Base-by-base conservation (phyloP, 2,797 vertebrate genomes). In the Cynopterus sphinx region DNA sequence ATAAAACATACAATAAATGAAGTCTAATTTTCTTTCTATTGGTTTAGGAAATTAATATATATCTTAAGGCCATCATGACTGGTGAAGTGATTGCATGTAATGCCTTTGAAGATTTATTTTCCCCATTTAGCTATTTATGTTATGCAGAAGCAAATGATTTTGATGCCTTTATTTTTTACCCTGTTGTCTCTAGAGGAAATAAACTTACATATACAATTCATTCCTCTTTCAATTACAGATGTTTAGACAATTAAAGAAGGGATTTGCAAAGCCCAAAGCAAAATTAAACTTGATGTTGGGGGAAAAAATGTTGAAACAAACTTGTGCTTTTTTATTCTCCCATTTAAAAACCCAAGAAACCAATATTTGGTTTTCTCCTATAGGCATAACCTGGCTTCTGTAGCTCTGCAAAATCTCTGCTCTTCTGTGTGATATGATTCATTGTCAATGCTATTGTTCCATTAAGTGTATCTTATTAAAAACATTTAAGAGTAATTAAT, bases 161-260 rank as follows among this genome's bases (percentile, higher is more conserved):
- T 87, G 53, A 41, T 91, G 17, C 3, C 68, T 70, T 91, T 43
- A 70, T 82, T 59, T 63, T 67, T 26, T 41, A 11, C 68, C 82
- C 63, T 93, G 90, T 91, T 73, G 9, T 90, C 79, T 91, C 77
- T 94, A 10, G 86, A 91, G 86, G 57, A 96, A 94, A 77, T 96
- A 90, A 79, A 93, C 28, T 78, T 86, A 85, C 19, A 65, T 75
- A 41, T 65, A 70, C 3, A 7, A n/a, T 87, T 96, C 49, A 88
- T 57, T 93, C n/a, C 8, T 67, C 39, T 92, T 39, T 61, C 61
- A 91, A 43, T 92, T 87, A 91, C 57, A 75, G 33, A 81, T 88
- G n/a, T 77, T 95, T 82, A 94, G 78, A 94, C 87, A 97, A 95
- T 94, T 96, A 96, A 97, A 96, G 81, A 57, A 97, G 84, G 61